Evolutionary conservation across 1,140 invertebrate genomes (phyloP), one percentile per base, ranked within the genome.

Genomic region (Manduca sexta): DNA sequence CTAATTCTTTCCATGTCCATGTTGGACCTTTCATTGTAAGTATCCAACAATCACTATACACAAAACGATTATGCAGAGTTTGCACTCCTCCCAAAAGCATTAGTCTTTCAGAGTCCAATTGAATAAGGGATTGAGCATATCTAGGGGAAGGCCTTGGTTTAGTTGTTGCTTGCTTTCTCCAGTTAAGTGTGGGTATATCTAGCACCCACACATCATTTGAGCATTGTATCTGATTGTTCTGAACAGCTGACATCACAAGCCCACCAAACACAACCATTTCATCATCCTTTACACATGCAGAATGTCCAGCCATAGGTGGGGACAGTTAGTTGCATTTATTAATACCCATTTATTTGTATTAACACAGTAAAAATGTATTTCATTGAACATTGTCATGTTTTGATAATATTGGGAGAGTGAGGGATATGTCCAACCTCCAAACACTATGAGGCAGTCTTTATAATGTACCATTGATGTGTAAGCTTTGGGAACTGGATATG

Each of bases 401-500:
- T 98, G 95, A 85, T 97, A 95, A 29, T 96, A 88, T 33, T 95
- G 94, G 84, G 95, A 96, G 2, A 94, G 89, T 30, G 95, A 95
- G 14, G 97, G 96, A 85, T 97, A 95, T 10, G 96, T 95, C 95
- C 96, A 98, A 4, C 97, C 97, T 37, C 97, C 97, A 89, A 97
- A 98, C 18, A 99, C 84, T 52, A 98, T 91, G 47, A 97, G 87
- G 57, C 88, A 91, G 66, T 95, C 92, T 63, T 93, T 92, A 82
- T 97, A 95, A 52, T 91, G 88, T 4, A 97, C 92, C 89, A 99
- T 92, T 14, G 94, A 93, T 30, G 96, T 95, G 82, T 95, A 97
- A 44, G 97, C 97, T 88, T 98, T 99, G 3, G 98, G 97, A 4
- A 95, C 95, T 18, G 98, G 98, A 88, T 98, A 98, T 30, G 91